A percentile compares a stretch with the other conserved stretches of the same genome.
phyloP scores from a whole-genome alignment of 2,888 invertebrate species.

The Phytoseiulus persimilis region DNA sequence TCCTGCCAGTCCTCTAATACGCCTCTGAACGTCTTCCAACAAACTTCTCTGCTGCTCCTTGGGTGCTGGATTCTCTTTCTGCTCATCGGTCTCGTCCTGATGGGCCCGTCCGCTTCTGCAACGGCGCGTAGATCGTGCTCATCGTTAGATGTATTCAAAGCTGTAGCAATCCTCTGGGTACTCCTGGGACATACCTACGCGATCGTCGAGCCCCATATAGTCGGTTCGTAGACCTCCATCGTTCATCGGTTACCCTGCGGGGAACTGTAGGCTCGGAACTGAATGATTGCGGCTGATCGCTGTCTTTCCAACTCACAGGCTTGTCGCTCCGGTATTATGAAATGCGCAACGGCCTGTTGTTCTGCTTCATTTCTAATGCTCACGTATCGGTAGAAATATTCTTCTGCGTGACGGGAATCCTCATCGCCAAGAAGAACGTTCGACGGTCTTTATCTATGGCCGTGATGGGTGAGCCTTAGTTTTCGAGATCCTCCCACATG shows the following conservation, averaged over 20 bases:
- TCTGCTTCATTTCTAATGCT: conserved; percentile 29
- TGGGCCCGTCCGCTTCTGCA: neutral
- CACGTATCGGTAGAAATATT: conserved; percentile 27
- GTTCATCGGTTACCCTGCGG: no score
- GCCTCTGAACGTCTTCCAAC: neutral
- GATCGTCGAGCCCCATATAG: conserved; percentile 23
- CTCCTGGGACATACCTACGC: conserved; percentile 22
- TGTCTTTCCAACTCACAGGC: neutral
- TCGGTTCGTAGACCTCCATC: neutral
- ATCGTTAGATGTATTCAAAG: neutral
- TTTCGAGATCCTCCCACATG: neutral
- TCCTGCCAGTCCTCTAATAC: conserved; percentile 7
- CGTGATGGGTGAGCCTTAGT: neutral
- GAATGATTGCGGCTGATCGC: no score
- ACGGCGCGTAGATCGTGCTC: neutral
- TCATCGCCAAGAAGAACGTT: neutral
- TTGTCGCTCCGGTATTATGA: conserved; percentile 22
- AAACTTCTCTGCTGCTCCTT: neutral
- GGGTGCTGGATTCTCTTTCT: conserved; percentile 20
- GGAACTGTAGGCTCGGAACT: no score
- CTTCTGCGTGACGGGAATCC: conserved; percentile 25
- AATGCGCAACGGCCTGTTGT: conserved; percentile 11
- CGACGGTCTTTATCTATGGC: neutral
- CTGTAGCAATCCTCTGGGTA: conserved; percentile 17
- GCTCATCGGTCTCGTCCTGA: neutral